Evolutionary conservation across 2,797 vertebrate species (phyloP).

Genomic region (Cichlasoma orientale): DNA sequence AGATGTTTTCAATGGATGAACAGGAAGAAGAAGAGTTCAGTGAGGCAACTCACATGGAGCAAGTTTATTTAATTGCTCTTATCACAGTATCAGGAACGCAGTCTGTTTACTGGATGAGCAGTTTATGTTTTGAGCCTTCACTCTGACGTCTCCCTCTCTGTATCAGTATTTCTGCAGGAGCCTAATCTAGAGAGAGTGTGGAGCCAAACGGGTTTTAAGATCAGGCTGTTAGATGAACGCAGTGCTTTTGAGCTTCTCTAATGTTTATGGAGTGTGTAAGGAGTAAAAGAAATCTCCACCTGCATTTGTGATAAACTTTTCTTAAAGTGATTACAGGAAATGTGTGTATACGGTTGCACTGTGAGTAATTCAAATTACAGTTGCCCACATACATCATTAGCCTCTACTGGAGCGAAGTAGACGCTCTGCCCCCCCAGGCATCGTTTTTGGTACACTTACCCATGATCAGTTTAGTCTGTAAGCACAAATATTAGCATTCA

Average conservation of each 20-base stretch:
- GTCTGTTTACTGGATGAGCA: not conserved
- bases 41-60: constrained; percentile 3
- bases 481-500: constrained; percentile 46
- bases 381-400: not conserved
- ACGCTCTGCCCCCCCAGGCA: not conserved
- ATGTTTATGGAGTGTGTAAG: not conserved
- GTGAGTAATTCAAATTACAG: constrained; percentile 6
- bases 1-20: constrained; percentile 11
- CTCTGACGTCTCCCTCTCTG: constrained; percentile 2
- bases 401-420: not conserved
- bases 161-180: not conserved
- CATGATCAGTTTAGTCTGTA: constrained; percentile 18
- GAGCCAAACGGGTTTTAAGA: not conserved
- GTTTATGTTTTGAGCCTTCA: not conserved
- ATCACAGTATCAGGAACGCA: not conserved
- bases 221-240: not conserved
- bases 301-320: not conserved
- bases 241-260: not conserved
- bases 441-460: constrained; percentile 3
- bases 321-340: not conserved
- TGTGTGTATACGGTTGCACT: constrained; percentile 7
- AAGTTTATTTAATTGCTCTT: constrained; percentile 1
- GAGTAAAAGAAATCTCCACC: not conserved
- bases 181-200: not conserved
- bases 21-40: not conserved